Conservation (phyloP, 1,140 invertebrate species). For the Melanaphis sacchari region DNA sequence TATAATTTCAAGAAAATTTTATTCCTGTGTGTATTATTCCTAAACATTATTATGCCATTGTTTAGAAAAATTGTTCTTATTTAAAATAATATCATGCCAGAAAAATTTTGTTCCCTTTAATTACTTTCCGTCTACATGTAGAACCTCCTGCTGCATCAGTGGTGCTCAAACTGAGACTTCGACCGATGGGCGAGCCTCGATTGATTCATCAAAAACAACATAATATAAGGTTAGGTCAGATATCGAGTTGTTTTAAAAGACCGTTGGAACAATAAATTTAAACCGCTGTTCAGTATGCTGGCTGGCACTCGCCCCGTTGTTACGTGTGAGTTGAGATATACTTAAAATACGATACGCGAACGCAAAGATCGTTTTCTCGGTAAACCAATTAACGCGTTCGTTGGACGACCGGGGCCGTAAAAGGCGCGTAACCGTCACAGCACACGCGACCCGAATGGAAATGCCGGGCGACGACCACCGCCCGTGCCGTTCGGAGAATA, state of each 20-base stretch:
- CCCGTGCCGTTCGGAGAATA: constrained; percentile 18
- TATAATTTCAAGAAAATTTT: neutral
- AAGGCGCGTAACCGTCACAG: constrained; percentile 24
- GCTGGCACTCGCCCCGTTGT: neutral
- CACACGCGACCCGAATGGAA: constrained; percentile 26
- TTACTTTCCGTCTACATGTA: too few species aligned
- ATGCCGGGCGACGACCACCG: neutral
- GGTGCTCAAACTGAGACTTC: too few species aligned
- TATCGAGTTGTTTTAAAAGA: neutral
- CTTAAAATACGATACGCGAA: neutral
- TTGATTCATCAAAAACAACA: neutral
- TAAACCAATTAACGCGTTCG: constrained; percentile 34
- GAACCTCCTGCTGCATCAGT: too few species aligned
- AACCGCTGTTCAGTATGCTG: constrained; percentile 12
- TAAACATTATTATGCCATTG: neutral
- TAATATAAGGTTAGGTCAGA: neutral
- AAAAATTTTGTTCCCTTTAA: neutral
- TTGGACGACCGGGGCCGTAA: neutral
- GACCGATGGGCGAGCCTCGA: neutral
- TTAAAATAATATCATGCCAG: too few species aligned
- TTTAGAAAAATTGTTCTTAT: neutral
- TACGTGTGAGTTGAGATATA: neutral
- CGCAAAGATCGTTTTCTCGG: constrained; percentile 26
- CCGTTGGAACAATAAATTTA: neutral
- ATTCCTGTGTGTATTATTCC: too few species aligned